Evolutionary conservation across 2,797 vertebrate species (phyloP), one percentile per base, ranked within the genome.

Genomic region (Microctenopoma steveboyesi): DNA sequence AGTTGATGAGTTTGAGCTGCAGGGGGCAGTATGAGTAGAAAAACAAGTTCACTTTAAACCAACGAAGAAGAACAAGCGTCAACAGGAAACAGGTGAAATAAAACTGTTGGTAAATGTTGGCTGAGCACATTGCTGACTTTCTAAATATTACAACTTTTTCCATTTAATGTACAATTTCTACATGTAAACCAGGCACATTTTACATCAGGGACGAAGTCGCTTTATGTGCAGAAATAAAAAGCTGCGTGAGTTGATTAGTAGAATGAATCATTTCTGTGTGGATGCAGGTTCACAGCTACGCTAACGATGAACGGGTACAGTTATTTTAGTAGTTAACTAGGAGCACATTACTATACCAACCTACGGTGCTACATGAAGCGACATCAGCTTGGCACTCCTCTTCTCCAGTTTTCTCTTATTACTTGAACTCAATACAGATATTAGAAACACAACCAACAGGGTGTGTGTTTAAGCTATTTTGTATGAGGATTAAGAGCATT

Each of bases 401-500:
- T 11, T 55, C 37, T 46, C 33, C 18, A 47, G 50, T 69, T 67
- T 58, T 28, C 50, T 57, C 40, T 64, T 51, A 46, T 57, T 27
- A 59, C 42, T 16, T 50, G 53, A 65, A 51, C 78, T 81, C 64
- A 81, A 55, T 62, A 57, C 61, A 78, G 54, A 76, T 72, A 50
- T 64, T 53, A 60, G 40, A 66, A 27, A 52, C 3, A n/a, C 55
- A 40, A 69, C 42, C 33, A 14, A 35, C 11, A 43, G 4, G 37
- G 37, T 37, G 46, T 48, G 50, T 56, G 35, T 72, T 25, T 58
- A 51, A 37, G 66, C 49, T 43, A 1, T 71, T 45, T 48, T 55
- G 33, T 25, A n/a, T 65, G n/a, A 66, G 52, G 57, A 69, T 79
- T 82, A 85, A 89, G 69, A 87, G 84, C 61, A 76, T 90, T 92